phyloP scores from a whole-genome alignment of 2,888 invertebrate species.

The Caenorhabditis becei region DNA sequence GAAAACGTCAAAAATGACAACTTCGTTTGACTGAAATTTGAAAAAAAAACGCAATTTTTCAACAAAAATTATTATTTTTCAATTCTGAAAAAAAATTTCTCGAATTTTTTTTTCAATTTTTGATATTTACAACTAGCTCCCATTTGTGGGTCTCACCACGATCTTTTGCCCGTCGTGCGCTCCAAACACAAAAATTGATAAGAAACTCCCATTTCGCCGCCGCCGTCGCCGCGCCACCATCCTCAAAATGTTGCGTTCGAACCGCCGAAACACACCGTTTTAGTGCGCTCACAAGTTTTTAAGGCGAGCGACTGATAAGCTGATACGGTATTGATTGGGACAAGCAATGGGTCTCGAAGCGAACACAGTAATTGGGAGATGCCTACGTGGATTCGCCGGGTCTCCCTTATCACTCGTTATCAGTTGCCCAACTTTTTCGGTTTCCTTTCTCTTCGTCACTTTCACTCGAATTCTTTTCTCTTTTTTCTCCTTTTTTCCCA shows the following conservation, averaged over 20 bases:
- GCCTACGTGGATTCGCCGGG: neutral
- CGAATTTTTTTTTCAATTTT: too few species aligned
- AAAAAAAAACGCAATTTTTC: too few species aligned
- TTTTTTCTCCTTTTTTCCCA: neutral
- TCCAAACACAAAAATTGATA: neutral
- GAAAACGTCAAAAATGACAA: too few species aligned
- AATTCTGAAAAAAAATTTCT: too few species aligned
- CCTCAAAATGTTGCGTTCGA: slow-evolving; percentile 8
- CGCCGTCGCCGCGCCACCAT: slow-evolving; percentile 7
- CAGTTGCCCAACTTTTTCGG: neutral
- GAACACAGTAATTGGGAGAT: too few species aligned
- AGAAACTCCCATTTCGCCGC: slow-evolving; percentile 12
- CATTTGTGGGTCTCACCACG: neutral
- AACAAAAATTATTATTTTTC: too few species aligned
- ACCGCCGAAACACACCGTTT: neutral
- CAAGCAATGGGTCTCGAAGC: neutral
- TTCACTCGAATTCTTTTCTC: slow-evolving; percentile 1
- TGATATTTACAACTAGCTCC: too few species aligned
- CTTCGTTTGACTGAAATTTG: too few species aligned
- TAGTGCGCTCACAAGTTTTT: neutral
- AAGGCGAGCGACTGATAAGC: neutral
- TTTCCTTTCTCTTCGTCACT: slow-evolving; percentile 14
- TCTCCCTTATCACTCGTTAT: neutral
- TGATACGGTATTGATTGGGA: neutral
- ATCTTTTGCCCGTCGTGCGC: neutral